These are phyloP conservation scores for Teleiodes luculella DNA, from an alignment of 2,888 invertebrate genomes.

Conservation along the genomic window DNA sequence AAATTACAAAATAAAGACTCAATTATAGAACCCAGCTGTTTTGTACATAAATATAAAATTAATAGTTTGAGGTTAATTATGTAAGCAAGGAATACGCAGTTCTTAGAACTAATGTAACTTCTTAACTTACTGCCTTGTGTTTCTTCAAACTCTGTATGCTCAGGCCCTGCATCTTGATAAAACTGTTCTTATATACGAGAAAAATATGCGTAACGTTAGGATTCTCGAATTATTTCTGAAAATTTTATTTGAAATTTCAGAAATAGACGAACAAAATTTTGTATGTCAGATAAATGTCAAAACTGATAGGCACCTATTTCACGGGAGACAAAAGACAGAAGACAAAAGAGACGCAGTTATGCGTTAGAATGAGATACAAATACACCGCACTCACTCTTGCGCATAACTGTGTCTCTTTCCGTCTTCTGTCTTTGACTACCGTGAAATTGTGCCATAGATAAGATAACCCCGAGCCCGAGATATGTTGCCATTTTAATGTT, in stretches of 20 bases:
- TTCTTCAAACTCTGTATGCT: constrained; percentile 83
- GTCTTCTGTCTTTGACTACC: too few relatives aligned
- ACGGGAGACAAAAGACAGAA: too few relatives aligned
- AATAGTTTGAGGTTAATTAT: constrained; percentile 64
- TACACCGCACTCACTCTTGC: too few relatives aligned
- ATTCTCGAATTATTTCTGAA: not conserved
- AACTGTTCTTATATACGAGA: not conserved
- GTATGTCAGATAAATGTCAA: not conserved
- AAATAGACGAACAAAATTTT: not conserved
- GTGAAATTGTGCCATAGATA: not conserved
- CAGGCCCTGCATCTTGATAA: constrained; percentile 84
- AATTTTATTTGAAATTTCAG: too few relatives aligned
- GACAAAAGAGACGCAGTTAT: too few relatives aligned
- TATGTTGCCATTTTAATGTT: too few relatives aligned
- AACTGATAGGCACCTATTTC: not conserved
- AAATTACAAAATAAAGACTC: too few relatives aligned
- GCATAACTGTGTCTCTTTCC: too few relatives aligned
- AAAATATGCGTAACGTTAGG: not conserved
- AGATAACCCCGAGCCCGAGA: too few relatives aligned
- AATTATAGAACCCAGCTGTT: not conserved
- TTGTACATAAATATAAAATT: constrained; percentile 10
- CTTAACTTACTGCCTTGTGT: constrained; percentile 85
- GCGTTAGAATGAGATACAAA: too few relatives aligned
- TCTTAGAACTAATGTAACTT: constrained; percentile 17
- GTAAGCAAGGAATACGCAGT: constrained; percentile 46